These are phyloP conservation scores for Lampris megalopsis DNA, from an alignment of 2,113 vertebrate genomes.

Conservation along the genomic window DNA sequence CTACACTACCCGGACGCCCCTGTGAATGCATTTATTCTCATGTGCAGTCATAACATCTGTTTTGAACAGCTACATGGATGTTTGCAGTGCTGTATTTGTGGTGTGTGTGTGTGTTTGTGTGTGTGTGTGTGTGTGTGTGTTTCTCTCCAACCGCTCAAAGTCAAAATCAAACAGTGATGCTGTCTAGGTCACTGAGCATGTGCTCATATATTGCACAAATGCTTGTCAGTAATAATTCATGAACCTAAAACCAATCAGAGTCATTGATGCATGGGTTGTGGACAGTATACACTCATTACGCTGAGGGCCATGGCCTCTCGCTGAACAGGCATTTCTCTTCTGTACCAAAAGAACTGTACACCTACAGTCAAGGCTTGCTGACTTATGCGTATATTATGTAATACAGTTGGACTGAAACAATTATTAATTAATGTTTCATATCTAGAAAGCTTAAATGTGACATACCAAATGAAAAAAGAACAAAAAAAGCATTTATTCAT, in stretches of 20 bases:
- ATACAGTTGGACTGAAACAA: too few species aligned
- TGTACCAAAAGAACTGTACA: constrained; percentile 38
- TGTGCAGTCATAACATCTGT: too few species aligned
- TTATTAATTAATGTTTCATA: too few species aligned
- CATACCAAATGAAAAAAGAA: too few species aligned
- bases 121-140: too few species aligned
- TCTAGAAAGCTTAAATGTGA: too few species aligned
- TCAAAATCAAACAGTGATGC: constrained; percentile 13
- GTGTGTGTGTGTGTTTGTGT: too few species aligned
- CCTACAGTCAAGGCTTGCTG: neutral
- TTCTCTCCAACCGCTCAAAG: too few species aligned
- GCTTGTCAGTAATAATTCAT: constrained; percentile 70
- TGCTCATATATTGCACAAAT: constrained; percentile 62
- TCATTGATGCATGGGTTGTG: constrained; percentile 74
- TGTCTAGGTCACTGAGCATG: constrained; percentile 71
- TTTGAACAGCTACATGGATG: neutral
- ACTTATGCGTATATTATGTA: too few species aligned
- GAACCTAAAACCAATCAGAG: constrained; percentile 77
- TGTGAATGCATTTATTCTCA: too few species aligned
- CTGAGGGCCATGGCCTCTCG: constrained; percentile 33
- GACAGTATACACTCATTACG: constrained; percentile 64
- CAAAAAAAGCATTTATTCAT: too few species aligned
- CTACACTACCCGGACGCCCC: too few species aligned
- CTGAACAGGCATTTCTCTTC: constrained; percentile 16
- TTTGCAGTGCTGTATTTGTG: neutral